Conservation (phyloP, 2,113 vertebrate species). For the Pollachius pollachius region DNA sequence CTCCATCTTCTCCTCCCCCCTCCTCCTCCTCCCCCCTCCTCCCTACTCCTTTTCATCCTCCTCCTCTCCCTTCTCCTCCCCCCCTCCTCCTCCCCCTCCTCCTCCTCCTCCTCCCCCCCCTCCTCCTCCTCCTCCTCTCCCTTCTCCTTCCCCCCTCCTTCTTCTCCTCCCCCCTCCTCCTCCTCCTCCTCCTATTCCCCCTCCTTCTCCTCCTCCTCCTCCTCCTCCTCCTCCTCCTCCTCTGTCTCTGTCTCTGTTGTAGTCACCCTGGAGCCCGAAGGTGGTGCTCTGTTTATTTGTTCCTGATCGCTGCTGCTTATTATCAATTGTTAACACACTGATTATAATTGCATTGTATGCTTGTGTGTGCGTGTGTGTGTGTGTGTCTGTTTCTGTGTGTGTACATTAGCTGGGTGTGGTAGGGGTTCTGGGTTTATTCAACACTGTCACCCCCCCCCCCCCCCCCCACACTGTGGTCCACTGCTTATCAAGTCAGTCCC, state of each 20-base stretch:
- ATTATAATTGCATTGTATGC: background rate
- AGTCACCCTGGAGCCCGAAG: slow-evolving; percentile 40
- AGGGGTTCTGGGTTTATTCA: slow-evolving; percentile 64
- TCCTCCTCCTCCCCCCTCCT: too few species aligned
- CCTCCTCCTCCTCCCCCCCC: background rate
- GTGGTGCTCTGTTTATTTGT: slow-evolving; percentile 66
- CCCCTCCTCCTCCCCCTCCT: slow-evolving; percentile 27
- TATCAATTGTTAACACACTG: slow-evolving; percentile 44
- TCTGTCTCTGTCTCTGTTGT: slow-evolving; percentile 4
- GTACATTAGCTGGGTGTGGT: slow-evolving; percentile 23
- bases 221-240: slow-evolving; percentile 26
- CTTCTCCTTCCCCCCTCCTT: too few species aligned
- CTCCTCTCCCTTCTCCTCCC: too few species aligned
- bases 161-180: too few species aligned
- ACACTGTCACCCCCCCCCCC: slow-evolving; percentile 15
- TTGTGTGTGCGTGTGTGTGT: slow-evolving; percentile 13
- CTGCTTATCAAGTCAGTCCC: slow-evolving; percentile 49
- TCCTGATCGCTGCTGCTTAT: slow-evolving; percentile 62
- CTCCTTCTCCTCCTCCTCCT: background rate
- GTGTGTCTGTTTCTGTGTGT: slow-evolving; percentile 17
- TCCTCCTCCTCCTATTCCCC: too few species aligned
- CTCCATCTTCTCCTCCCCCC: too few species aligned
- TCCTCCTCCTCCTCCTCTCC: too few species aligned
- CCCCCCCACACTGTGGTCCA: slow-evolving; percentile 30
- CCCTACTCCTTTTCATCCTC: too few species aligned